Percentiles rank a stretch among this genome's conserved stretches.
These are phyloP conservation scores for Deilephila porcellus DNA, from an alignment of 2,888 invertebrate genomes.

Conservation along the genomic window DNA sequence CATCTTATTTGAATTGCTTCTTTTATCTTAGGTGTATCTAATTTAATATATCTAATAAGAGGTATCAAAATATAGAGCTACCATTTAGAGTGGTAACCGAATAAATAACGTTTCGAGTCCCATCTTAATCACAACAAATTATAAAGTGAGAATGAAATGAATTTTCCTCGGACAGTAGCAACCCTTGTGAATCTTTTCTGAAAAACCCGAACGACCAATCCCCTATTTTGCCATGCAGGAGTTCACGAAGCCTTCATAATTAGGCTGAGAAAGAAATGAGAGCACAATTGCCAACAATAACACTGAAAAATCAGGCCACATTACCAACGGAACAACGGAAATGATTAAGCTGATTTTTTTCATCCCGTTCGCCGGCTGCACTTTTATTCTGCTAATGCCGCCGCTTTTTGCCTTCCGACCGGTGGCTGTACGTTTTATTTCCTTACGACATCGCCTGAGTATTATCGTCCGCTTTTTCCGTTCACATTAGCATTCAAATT, in stretches of 20 bases:
- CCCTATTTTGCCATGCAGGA: not conserved
- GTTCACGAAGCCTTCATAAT: not conserved
- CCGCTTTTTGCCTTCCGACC: slow-evolving; percentile 12
- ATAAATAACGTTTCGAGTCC: too few relatives aligned
- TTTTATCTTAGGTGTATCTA: not conserved
- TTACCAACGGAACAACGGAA: slow-evolving; percentile 13
- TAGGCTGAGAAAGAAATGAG: not conserved
- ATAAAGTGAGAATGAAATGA: too few relatives aligned
- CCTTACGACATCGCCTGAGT: slow-evolving; percentile 6
- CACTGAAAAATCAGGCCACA: slow-evolving; percentile 16
- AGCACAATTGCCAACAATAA: slow-evolving; percentile 12
- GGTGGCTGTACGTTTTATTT: slow-evolving; percentile 10
- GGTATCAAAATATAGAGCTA: not conserved
- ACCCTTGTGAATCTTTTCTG: too few relatives aligned
- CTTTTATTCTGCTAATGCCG: slow-evolving; percentile 16
- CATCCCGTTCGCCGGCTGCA: slow-evolving; percentile 7
- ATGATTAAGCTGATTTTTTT: slow-evolving; percentile 20
- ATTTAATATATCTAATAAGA: not conserved
- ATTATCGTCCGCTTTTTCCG: not conserved
- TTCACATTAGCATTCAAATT: slow-evolving; percentile 9
- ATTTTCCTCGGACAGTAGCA: too few relatives aligned
- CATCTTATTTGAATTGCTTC: not conserved
- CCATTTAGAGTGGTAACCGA: too few relatives aligned
- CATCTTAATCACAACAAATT: too few relatives aligned
- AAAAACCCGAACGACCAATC: not conserved